Evolutionary conservation across 2,888 invertebrate genomes (phyloP).

Genomic region (Busseola fusca): DNA sequence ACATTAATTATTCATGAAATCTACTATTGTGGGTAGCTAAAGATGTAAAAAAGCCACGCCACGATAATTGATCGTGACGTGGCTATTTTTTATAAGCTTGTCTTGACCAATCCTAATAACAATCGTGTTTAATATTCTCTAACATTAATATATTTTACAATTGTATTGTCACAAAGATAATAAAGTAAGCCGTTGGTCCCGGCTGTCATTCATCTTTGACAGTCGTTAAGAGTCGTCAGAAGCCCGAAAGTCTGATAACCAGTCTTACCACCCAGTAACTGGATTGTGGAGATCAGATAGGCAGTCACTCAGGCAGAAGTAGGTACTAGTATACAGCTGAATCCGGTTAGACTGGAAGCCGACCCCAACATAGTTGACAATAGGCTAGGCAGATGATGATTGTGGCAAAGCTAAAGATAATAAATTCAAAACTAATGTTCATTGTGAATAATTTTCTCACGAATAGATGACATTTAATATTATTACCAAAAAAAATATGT

Average conservation of each 20-base stretch:
- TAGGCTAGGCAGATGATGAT: neutral
- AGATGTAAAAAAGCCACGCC: neutral
- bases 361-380: too few relatives aligned
- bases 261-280: too few relatives aligned
- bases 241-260: too few relatives aligned
- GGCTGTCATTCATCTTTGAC: too few relatives aligned
- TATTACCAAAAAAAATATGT: conserved; percentile 16
- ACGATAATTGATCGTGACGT: neutral
- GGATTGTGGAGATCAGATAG: too few relatives aligned
- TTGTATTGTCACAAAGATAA: neutral
- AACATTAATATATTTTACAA: neutral
- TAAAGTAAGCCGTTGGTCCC: too few relatives aligned
- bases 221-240: too few relatives aligned
- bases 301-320: too few relatives aligned
- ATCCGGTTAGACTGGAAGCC: too few relatives aligned
- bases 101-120: conserved; percentile 1
- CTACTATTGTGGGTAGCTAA: too few relatives aligned
- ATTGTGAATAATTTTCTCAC: conserved; percentile 45
- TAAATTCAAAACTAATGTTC: conserved; percentile 4
- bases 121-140: neutral
- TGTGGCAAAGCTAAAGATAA: neutral
- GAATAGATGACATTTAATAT: conserved; percentile 22
- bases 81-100: neutral
- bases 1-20: too few relatives aligned
- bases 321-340: too few relatives aligned